Evolutionary conservation across 92 coral and sea anemone species (phyloP), one percentile per base, ranked within the genome.

Genomic region (Phenganax subtilis): DNA sequence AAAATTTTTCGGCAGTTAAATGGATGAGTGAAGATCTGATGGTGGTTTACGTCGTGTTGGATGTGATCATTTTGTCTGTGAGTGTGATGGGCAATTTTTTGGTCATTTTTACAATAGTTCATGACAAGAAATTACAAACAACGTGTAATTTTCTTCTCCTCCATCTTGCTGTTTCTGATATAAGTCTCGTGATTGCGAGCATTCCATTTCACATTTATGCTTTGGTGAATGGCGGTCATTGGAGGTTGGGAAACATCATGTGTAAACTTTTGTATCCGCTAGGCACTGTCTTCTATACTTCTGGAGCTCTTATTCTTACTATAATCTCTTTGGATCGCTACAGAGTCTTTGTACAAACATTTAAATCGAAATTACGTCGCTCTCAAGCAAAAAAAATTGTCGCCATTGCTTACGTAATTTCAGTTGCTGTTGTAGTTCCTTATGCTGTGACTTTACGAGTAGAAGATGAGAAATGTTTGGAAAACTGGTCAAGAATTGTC

Each of bases 291-390:
- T 77, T 77, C 20, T 77, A 77, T 20, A 77, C 59, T 28, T 29
- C 82, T 8, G 82, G 72, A 7, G 55, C 82, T 6, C 55, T 77
- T 15, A 58, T 77, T 37, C 58, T 77, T 7, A 60, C 72, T 10
- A 28, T 77, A 12, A 77, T 77, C 66, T 77, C 82, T 12, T 9
- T 77, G 12, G 82, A 77, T 14, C 82, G 82, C 17, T 77, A 77
- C 72, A 31, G 72, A 62, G 72, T 59, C 1, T 77, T 77, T n/a
- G 82, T 77, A 28, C 82, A 77, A 31, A 7, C 82, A 59, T 60
- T 77, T 17, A 77, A 62, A 60, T 25, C 82, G 0, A 60, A 60
- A 1, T 56, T 60, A 12, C 82, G 72, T 3, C 82, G 82, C 7
- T 0, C 71, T 17, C 82, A 77, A 31, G 82, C 53, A 14, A 77